These are phyloP conservation scores for Papilio elwesi DNA, from an alignment of 2,888 invertebrate genomes.

Conservation along the genomic window DNA sequence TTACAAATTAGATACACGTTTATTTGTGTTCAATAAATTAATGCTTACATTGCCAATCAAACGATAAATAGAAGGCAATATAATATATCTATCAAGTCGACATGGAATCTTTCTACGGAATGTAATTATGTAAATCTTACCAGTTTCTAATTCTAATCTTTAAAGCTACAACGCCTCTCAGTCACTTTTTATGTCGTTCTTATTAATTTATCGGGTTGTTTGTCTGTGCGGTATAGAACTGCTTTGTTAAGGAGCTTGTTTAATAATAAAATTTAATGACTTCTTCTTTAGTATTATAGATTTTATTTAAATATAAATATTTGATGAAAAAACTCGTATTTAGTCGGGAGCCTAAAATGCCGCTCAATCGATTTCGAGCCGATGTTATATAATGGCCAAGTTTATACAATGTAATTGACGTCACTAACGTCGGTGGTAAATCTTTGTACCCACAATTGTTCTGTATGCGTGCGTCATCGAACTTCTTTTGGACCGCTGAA, in stretches of 20 bases:
- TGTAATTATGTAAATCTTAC: constrained; percentile 28
- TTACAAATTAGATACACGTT: background rate
- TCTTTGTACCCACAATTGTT: too few relatives aligned
- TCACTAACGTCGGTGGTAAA: too few relatives aligned
- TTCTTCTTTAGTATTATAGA: background rate
- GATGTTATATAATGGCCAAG: too few relatives aligned
- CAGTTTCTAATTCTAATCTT: constrained; percentile 18
- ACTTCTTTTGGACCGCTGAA: too few relatives aligned
- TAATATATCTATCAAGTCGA: background rate
- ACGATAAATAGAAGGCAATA: background rate
- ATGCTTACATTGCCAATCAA: background rate
- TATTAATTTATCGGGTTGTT: constrained; percentile 16
- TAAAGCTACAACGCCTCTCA: constrained; percentile 10
- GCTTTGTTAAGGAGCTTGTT: constrained; percentile 10
- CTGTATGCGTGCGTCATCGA: too few relatives aligned
- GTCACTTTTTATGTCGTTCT: constrained; percentile 9
- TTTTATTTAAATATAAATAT: constrained; percentile 9
- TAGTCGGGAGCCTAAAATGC: too few relatives aligned
- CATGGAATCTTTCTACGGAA: constrained; percentile 11
- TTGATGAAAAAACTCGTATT: background rate
- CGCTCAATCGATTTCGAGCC: too few relatives aligned
- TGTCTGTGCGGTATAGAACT: background rate
- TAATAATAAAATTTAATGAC: constrained; percentile 15
- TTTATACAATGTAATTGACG: too few relatives aligned
- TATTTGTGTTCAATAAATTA: background rate